Percentiles rank a stretch among this genome's conserved stretches.
Evolutionary conservation across 2,888 invertebrate genomes (phyloP).

Genomic region (Coremacera marginata): DNA sequence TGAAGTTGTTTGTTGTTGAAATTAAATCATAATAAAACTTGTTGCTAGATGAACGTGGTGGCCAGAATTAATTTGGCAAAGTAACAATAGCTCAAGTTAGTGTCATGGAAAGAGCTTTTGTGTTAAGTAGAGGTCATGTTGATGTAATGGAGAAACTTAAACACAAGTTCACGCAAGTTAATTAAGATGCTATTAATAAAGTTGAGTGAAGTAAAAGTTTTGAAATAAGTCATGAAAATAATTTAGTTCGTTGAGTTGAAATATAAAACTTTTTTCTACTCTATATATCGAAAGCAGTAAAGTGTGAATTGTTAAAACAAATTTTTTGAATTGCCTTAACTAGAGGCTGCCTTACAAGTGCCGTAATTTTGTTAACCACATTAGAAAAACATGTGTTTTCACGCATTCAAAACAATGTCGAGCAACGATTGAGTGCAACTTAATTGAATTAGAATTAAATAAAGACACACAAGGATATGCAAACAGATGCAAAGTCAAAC

Average conservation of each 20-base stretch:
- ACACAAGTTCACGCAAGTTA: no score
- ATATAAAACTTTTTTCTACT: no score
- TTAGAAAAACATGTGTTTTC: slow-evolving; percentile 12
- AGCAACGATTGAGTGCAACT: background rate
- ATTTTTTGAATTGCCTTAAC: background rate
- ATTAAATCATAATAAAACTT: background rate
- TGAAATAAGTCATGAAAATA: no score
- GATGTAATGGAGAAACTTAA: no score
- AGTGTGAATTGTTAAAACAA: background rate
- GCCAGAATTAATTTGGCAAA: background rate
- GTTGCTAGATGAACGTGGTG: background rate
- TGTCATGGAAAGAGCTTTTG: background rate
- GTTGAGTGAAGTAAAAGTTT: no score
- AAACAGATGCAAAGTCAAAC: background rate
- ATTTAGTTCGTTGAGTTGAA: no score
- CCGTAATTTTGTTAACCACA: background rate
- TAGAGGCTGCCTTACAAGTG: background rate
- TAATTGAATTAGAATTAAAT: slow-evolving; percentile 17
- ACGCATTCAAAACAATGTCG: slow-evolving; percentile 12
- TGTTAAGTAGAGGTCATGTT: no score
- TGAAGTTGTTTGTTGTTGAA: background rate
- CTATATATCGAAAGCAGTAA: no score
- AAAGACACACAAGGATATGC: background rate
- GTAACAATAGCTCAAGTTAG: background rate
- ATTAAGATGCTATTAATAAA: no score